Conservation (phyloP, 2,888 invertebrate species). For the Macrosiphum euphorbiae region DNA sequence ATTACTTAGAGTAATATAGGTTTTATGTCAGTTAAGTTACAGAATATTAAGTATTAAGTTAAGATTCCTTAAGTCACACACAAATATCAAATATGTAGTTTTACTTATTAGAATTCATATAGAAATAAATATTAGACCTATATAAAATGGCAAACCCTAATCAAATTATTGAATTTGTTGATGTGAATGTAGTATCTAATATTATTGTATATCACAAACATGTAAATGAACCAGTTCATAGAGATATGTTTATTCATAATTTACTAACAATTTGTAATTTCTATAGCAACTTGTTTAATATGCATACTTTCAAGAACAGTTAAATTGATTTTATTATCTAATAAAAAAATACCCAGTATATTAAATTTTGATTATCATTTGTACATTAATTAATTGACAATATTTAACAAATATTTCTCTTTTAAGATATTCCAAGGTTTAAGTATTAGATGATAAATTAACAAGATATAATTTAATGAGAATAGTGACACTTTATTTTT, state of each 20-base stretch:
- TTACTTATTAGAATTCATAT: neutral
- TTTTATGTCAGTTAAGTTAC: neutral
- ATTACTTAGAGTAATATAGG: neutral
- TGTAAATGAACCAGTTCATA: conserved; percentile 22
- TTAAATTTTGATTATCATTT: neutral
- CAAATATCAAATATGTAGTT: conserved; percentile 11
- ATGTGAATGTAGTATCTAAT: conserved; percentile 33
- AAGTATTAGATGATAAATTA: neutral
- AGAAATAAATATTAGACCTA: conserved; percentile 17
- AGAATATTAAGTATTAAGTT: neutral
- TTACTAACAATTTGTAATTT: neutral
- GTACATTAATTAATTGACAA: conserved; percentile 10
- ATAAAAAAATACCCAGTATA: neutral
- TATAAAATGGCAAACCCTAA: conserved; percentile 9
- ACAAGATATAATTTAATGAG: neutral
- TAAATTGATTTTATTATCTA: neutral
- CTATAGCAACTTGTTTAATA: neutral
- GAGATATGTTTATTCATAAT: neutral
- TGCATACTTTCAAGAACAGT: neutral
- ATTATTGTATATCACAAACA: conserved; percentile 37
- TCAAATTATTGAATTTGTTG: conserved; percentile 20
- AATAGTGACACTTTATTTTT: neutral
- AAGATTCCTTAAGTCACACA: neutral
- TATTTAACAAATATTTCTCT: neutral
- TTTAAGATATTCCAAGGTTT: neutral